Conservation (phyloP, 2,113 vertebrate species). For the Cheirogaleus medius region DNA sequence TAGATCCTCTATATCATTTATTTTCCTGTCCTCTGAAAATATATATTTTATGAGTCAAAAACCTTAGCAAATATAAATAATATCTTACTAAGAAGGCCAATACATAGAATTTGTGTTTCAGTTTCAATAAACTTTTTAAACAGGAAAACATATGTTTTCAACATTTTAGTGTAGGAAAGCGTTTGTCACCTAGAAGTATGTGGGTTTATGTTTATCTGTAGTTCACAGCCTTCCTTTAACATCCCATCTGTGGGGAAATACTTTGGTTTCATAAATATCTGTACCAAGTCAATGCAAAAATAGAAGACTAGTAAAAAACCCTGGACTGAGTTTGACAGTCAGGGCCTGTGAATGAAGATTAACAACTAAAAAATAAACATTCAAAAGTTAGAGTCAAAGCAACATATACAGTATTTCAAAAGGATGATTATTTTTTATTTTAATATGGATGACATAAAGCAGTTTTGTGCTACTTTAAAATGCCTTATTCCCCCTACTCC, state of each 20-base stretch:
- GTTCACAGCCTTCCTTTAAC: background rate
- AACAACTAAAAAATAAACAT: background rate
- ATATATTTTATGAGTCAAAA: background rate
- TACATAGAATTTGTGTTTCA: background rate
- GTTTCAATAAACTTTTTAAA: background rate
- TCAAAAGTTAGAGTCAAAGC: background rate
- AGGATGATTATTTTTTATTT: background rate
- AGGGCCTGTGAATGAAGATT: background rate
- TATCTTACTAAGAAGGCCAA: background rate
- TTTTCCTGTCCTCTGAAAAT: background rate
- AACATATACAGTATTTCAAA: background rate
- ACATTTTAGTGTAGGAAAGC: background rate
- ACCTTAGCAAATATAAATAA: background rate
- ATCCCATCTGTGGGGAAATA: background rate
- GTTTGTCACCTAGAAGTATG: background rate
- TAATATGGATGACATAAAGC: background rate
- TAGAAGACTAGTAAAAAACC: background rate
- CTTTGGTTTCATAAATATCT: background rate
- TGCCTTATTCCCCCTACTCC: accelerated
- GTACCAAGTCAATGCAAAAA: background rate
- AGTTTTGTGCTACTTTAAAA: background rate
- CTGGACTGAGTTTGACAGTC: background rate
- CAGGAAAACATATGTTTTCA: background rate
- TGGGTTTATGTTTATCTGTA: background rate
- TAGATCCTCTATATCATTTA: background rate